A percentile compares a stretch with the other conserved stretches of the same genome.
These are phyloP conservation scores for Pluvianellus socialis DNA, from an alignment of 2,113 vertebrate genomes.

Conservation along the genomic window DNA sequence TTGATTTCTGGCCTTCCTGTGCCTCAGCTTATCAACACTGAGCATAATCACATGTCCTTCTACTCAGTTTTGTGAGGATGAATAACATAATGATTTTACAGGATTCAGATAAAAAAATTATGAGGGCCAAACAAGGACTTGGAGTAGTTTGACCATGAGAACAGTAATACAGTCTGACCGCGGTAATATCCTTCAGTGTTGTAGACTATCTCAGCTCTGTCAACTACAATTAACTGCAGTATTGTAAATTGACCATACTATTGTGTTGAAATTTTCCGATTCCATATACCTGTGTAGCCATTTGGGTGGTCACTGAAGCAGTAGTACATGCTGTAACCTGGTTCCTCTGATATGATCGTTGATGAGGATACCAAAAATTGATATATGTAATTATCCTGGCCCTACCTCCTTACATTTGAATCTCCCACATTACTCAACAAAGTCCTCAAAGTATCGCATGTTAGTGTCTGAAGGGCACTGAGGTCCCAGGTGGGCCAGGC, in stretches of 20 bases:
- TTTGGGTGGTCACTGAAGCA: not conserved
- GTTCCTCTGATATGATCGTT: not conserved
- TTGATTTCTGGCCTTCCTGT: not conserved
- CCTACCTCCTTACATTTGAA: not conserved
- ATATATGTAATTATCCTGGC: not conserved
- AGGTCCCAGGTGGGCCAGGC: not conserved
- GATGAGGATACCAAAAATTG: not conserved
- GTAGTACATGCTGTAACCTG: not conserved
- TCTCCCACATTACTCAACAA: not conserved
- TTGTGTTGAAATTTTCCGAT: not conserved
- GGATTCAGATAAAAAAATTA: not conserved
- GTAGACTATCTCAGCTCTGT: not conserved
- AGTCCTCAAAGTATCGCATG: not conserved
- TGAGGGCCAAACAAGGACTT: not conserved
- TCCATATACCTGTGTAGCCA: not conserved
- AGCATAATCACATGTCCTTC: not conserved
- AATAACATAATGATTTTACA: not conserved
- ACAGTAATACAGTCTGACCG: not conserved
- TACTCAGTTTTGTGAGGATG: not conserved
- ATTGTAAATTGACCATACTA: not conserved
- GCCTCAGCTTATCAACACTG: not conserved
- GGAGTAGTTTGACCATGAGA: not conserved
- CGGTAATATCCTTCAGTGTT: not conserved
- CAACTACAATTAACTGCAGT: not conserved
- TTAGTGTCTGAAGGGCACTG: not conserved